Evolutionary conservation across 2,888 invertebrate genomes (phyloP), one percentile per base, ranked within the genome.

Genomic region (Trissolcus brochymenae): DNA sequence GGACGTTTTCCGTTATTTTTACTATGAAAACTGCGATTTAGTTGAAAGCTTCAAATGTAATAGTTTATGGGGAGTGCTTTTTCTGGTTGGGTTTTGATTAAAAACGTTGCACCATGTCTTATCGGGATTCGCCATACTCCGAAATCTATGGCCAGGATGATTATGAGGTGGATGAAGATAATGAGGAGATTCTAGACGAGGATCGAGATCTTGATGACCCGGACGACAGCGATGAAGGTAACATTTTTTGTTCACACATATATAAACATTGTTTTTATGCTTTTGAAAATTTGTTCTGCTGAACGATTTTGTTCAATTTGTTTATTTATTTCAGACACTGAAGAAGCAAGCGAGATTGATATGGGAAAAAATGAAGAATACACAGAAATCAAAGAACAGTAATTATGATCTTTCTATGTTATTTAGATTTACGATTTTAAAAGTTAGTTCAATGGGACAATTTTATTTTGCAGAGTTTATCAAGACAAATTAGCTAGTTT

Each of bases 311-410:
- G 14, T 46, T 16, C 16, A 46, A 46, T 49, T 54, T 13, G 35
- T 56, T 1, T 35, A 14, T 75, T 75, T 85, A 14, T 46, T 85
- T 61, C 83, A 94, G 98, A 98, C 88, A 98, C 98, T 0, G 98
- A 98, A 90, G 98, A 98, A 91, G 98, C 98, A 0, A 97, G 97
- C 89, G 98, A 98, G 90, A 96, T 96, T n/a, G 98, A 98, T 83
- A 93, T 94, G 90, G 94, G 95, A 49, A 93, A 94, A 85, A 93
- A 93, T 81, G 94, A 95, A 87, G 94, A 94, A 83, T 95, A 94
- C 40, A 92, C 94, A 29, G 96, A 96, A 90, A 94, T 96, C 71
- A 96, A 96, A 89, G 96, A 96, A 90, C 96, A 96, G 95, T 95
- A 89, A 91, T 94, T 81, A 67, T 25, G 25, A 25, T 4, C 25